Conservation (phyloP, 2,113 vertebrate genomes). For the Syngnathus scovelli region DNA sequence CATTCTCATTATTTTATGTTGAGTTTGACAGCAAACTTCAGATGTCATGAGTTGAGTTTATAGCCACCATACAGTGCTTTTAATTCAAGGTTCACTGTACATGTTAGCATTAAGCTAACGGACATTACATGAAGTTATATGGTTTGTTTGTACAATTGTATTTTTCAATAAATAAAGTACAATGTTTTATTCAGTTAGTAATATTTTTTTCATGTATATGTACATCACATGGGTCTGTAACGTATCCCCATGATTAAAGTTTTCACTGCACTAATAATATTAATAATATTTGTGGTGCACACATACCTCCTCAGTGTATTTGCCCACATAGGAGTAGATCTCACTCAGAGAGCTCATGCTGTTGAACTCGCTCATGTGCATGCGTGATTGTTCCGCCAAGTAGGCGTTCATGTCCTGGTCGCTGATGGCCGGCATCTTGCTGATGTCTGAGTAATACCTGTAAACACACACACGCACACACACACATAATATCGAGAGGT, state of each 20-base stretch:
- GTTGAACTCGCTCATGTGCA: constrained; percentile 99
- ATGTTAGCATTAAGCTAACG: not conserved
- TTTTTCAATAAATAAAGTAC: not conserved
- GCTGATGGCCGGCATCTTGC: constrained; percentile 95
- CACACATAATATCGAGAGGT: constrained; percentile 3
- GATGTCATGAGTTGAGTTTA: too few relatives aligned
- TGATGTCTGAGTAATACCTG: constrained; percentile 97
- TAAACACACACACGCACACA: constrained; percentile 15
- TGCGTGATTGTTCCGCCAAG: constrained; percentile 94
- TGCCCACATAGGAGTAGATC: constrained; percentile 97
- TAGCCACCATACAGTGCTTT: too few relatives aligned
- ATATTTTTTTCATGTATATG: too few relatives aligned
- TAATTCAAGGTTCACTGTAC: too few relatives aligned
- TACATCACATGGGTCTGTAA: too few relatives aligned
- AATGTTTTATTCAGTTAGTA: not conserved
- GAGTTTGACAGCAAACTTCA: too few relatives aligned
- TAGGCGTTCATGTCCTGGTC: constrained; percentile 99
- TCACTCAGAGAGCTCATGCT: constrained; percentile 95
- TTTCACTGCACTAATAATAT: too few relatives aligned
- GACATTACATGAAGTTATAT: not conserved
- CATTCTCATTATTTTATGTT: too few relatives aligned
- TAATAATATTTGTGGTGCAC: too few relatives aligned
- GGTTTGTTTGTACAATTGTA: not conserved
- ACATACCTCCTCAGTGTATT: constrained; percentile 95
- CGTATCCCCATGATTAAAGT: too few relatives aligned